Conservation (phyloP, 1,140 invertebrate species). For the Zophobas morio region DNA sequence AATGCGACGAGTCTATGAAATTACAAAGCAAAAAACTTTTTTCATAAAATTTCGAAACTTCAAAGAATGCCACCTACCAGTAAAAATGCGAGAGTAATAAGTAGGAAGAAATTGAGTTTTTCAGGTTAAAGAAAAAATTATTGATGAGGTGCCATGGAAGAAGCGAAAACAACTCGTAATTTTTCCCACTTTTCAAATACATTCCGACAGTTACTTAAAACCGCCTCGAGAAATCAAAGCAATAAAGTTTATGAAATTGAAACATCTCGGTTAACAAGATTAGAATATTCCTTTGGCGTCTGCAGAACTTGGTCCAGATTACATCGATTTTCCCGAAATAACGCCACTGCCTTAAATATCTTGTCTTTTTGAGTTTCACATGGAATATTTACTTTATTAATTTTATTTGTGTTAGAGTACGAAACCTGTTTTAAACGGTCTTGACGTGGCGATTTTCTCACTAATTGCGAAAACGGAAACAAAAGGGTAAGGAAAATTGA, state of each 20-base stretch:
- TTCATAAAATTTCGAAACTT: conserved; percentile 14
- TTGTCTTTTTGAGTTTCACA: conserved; percentile 5
- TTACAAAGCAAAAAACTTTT: background rate
- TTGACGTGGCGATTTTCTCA: conserved; percentile 7
- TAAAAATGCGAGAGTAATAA: background rate
- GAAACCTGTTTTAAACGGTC: background rate
- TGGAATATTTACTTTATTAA: background rate
- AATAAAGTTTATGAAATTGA: conserved; percentile 41
- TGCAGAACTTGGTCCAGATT: conserved; percentile 1
- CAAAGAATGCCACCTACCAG: background rate
- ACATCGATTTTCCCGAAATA: conserved; percentile 22
- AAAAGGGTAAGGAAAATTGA: background rate
- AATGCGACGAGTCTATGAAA: background rate
- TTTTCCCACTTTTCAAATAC: background rate
- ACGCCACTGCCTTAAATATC: background rate
- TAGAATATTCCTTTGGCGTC: background rate
- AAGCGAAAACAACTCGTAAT: background rate
- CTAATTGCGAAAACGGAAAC: background rate
- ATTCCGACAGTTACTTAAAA: background rate
- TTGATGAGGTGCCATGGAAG: conserved; percentile 9
- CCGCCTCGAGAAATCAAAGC: conserved; percentile 33
- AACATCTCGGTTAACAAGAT: conserved; percentile 21
- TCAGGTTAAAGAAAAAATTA: conserved; percentile 3
- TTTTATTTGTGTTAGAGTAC: background rate
- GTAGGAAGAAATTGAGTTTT: conserved; percentile 4